Conservation (phyloP, 2,888 invertebrate genomes). For the Micoletzkya japonica region DNA sequence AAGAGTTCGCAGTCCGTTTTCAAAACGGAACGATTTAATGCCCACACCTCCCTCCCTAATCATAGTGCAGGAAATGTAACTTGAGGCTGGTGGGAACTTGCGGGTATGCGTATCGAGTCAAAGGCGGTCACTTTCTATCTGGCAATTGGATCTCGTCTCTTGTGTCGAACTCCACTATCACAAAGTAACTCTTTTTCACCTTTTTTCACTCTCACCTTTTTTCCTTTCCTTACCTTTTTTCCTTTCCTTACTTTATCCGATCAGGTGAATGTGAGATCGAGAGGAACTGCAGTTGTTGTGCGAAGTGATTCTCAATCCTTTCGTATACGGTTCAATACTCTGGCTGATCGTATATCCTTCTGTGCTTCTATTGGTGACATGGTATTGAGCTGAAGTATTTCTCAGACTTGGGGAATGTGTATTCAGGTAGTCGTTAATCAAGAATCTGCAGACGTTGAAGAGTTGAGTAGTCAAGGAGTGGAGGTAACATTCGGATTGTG, state of each 20-base stretch:
- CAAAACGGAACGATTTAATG: no score
- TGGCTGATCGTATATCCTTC: neutral
- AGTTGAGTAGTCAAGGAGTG: neutral
- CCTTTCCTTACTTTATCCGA: no score
- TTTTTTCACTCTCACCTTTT: neutral
- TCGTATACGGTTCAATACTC: neutral
- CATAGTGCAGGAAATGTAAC: neutral
- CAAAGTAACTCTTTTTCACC: neutral
- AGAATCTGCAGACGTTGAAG: neutral
- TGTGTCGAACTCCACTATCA: neutral
- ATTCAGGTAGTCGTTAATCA: neutral
- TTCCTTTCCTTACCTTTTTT: no score
- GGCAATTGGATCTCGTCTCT: neutral
- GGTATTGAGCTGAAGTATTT: neutral
- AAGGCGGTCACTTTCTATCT: neutral
- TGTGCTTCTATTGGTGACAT: neutral
- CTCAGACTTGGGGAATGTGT: neutral
- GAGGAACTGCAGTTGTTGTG: conserved; percentile 6
- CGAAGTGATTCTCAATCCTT: neutral
- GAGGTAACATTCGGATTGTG: neutral
- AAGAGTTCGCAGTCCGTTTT: no score
- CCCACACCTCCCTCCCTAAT: no score
- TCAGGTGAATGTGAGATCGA: neutral
- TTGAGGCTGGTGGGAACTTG: neutral
- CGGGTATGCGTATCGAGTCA: neutral